A percentile compares a stretch with the other conserved stretches of the same genome.
These are phyloP conservation scores for Gonatopus flavifemur DNA, from an alignment of 1,140 invertebrate species.

Conservation along the genomic window DNA sequence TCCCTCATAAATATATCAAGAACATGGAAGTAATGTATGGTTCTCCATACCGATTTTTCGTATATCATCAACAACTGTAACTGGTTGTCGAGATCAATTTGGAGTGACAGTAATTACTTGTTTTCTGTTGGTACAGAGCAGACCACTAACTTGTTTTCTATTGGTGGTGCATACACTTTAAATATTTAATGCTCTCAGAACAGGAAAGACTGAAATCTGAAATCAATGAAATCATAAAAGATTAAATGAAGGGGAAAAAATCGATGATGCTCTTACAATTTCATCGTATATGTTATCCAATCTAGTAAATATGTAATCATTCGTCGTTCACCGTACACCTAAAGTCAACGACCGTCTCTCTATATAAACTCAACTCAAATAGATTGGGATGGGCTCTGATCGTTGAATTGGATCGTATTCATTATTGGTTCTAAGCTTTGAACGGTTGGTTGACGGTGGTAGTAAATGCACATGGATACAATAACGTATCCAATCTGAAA, in stretches of 20 bases:
- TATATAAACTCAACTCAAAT: conserved; percentile 20
- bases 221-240: conserved; percentile 3
- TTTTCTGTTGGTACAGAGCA: no score
- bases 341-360: conserved; percentile 29
- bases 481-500: not conserved
- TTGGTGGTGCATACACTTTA: no score
- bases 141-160: no score
- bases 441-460: not conserved
- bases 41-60: no score
- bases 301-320: conserved; percentile 12
- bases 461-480: not conserved
- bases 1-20: no score
- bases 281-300: conserved; percentile 11
- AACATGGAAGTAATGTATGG: no score
- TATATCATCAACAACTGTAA: no score
- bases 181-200: no score
- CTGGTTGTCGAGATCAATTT: no score
- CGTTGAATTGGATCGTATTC: conserved; percentile 29
- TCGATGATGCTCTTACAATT: no score
- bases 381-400: conserved; percentile 26
- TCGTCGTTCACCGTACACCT: conserved; percentile 2
- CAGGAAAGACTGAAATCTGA: not conserved
- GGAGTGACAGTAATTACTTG: no score
- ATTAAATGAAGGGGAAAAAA: no score
- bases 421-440: conserved; percentile 19